Evolutionary conservation across 2,797 vertebrate species (phyloP), one percentile per base, ranked within the genome.

Genomic region (Catharus ustulatus): DNA sequence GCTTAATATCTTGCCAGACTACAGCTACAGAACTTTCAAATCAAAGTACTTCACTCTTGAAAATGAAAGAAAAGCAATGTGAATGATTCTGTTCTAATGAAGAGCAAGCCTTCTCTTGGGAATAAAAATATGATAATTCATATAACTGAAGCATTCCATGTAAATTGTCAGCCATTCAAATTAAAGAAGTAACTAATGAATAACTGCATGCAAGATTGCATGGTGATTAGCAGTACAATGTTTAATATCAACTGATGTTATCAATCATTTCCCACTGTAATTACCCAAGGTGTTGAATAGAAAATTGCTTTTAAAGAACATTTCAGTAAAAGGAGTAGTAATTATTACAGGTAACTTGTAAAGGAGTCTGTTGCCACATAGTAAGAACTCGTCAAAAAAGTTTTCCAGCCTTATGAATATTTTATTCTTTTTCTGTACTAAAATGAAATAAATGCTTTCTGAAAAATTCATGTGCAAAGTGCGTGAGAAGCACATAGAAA

Each of bases 161-260:
- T 90, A 93, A 96, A 95, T 95, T 96, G 88, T 94, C 87, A 93
- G 74, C 91, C 86, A 87, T 94, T 93, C 90, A 93, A 93, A 94
- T 94, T 94, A 96, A 95, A 94, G 90, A 94, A 93, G 86, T 90
- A 93, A 87, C 82, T 91, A 96, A 95, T 96, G 94, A 96, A 93
- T 96, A 96, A 96, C 91, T 87, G 61, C 62, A 84, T 92, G 84
- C 88, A 94, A 96, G 89, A 95, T 95, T 93, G 84, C 94, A 80
- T 94, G 63, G 64, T 96, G 95, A 91, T 86, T 96, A 97, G 63
- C 61, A 95, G 88, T 90, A 96, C 69, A 95, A 93, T 94, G 93
- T 93, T 93, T 73, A 91, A 95, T 96, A 94, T 57, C 58, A 93
- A 88, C 66, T 96, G 87, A 95, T 97, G 66, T 78, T 89, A 93